Conservation (phyloP, 2,113 vertebrate species). For the Drymodes brunneopygia region DNA sequence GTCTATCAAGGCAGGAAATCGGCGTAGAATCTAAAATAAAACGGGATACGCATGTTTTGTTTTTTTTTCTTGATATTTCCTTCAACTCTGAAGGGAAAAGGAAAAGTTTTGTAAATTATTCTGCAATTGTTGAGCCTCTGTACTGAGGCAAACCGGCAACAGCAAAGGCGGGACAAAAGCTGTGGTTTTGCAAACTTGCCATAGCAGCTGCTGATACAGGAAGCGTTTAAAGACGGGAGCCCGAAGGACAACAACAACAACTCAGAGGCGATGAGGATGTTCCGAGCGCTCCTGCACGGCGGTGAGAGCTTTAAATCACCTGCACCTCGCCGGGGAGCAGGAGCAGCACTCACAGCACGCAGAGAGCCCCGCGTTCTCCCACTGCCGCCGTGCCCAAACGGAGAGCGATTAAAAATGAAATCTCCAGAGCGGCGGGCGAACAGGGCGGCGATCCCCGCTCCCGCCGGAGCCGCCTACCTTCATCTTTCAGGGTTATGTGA, state of each 20-base stretch:
- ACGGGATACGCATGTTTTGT: fast-evolving
- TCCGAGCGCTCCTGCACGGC: background rate
- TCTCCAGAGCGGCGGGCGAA: background rate
- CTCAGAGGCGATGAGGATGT: background rate
- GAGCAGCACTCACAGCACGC: background rate
- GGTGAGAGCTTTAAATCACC: background rate
- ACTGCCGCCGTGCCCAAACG: background rate
- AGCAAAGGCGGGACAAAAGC: slow-evolving; percentile 60
- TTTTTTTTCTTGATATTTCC: background rate
- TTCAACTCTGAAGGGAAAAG: background rate
- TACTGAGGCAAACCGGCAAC: background rate
- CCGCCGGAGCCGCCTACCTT: slow-evolving; percentile 82
- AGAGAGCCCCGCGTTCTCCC: background rate
- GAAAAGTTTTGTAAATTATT: background rate
- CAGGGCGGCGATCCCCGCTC: background rate
- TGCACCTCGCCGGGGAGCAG: background rate
- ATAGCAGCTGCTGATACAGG: slow-evolving; percentile 70
- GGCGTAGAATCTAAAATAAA: background rate
- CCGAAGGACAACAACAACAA: slow-evolving; percentile 57
- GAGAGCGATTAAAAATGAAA: background rate
- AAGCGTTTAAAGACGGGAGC: slow-evolving; percentile 63
- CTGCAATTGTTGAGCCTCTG: background rate
- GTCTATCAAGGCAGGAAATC: background rate
- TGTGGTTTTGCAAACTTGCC: slow-evolving; percentile 62
- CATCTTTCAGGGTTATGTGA: slow-evolving; percentile 86